Base-by-base conservation (phyloP, 2,797 vertebrate species). In the Xerus rutilus region DNA sequence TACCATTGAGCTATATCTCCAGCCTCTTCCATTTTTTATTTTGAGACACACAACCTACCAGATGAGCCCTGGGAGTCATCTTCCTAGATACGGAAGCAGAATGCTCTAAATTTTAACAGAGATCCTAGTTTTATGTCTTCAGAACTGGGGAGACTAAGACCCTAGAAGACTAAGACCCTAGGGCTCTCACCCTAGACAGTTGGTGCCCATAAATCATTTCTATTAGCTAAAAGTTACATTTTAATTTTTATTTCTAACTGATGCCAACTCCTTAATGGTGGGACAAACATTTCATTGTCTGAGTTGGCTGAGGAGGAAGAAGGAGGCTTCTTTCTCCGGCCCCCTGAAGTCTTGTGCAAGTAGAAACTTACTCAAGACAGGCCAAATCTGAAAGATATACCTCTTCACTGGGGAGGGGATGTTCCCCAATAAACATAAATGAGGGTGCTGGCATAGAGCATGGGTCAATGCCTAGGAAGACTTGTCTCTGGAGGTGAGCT, bases 231-330 rank as follows among this genome's bases (percentile, higher is more conserved):
- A 81, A 79, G 59, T 83, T 83, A 43, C 0, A 23, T 74, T 85
- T 93, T 94, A 70, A 21, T 72, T 86, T 96, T 93, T 76, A 86
- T 79, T 94, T 78, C 32, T 23, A 15, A 39, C 10, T n/a, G 95
- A 86, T 67, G 25, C 43, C 32, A 62, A 25, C 52, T n/a, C 28
- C 45, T 70, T 45, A 64, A 57, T 23, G 32, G 23, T 59, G 72
- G 49, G 17, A 30, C 23, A 54, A 89, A 83, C 35, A 69, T 69
- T 88, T 90, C 13, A 54, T 89, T 57, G 83, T 90, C 59, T 39
- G 78, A 70, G 35, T 21, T 87, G 83, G 35, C 64, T 73, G 8
- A 57, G 57, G 59, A 78, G 6, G 32, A 65, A 18, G 18, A 74
- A 17, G 43, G 30, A 45, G 49, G 1, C 18, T 72, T 17, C 35